Conservation (phyloP, 2,113 vertebrate species). For the Epinephelus fuscoguttatus region DNA sequence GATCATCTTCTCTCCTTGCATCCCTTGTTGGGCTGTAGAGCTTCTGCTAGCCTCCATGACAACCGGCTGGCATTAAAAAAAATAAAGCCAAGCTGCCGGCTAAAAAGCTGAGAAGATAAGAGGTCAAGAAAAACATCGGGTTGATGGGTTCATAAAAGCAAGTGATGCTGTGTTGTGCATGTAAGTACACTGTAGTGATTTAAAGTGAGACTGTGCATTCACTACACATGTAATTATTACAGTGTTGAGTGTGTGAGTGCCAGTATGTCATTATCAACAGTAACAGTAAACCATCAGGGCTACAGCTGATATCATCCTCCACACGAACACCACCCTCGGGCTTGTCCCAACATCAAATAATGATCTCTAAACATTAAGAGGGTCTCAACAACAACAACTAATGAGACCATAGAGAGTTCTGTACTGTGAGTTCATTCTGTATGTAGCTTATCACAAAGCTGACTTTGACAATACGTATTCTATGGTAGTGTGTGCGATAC, state of each 20-base stretch:
- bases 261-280: conserved; percentile 18
- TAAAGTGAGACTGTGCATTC: not conserved
- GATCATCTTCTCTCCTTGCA: not conserved
- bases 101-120: conserved; percentile 17
- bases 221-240: conserved; percentile 13
- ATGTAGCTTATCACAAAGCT: conserved; percentile 17
- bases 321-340: conserved; percentile 17
- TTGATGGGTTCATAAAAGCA: conserved; percentile 5
- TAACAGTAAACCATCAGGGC: conserved; percentile 9
- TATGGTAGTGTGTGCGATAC: conserved; percentile 13
- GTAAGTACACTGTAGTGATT: not conserved
- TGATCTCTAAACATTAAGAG: conserved; percentile 20
- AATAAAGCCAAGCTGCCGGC: conserved; percentile 2
- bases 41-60: conserved; percentile 4
- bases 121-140: not conserved
- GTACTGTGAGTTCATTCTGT: not conserved
- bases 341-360: conserved; percentile 14
- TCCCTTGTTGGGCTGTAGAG: not conserved
- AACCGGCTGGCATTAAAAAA: conserved; percentile 25
- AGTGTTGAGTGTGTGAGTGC: conserved; percentile 11
- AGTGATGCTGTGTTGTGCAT: conserved; percentile 1
- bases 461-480: conserved; percentile 30
- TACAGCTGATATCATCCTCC: conserved; percentile 14
- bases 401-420: not conserved
- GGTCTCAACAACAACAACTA: not conserved